phyloP scores from a whole-genome alignment of 2,113 vertebrate genomes.

The Hemibagrus wyckioides region DNA sequence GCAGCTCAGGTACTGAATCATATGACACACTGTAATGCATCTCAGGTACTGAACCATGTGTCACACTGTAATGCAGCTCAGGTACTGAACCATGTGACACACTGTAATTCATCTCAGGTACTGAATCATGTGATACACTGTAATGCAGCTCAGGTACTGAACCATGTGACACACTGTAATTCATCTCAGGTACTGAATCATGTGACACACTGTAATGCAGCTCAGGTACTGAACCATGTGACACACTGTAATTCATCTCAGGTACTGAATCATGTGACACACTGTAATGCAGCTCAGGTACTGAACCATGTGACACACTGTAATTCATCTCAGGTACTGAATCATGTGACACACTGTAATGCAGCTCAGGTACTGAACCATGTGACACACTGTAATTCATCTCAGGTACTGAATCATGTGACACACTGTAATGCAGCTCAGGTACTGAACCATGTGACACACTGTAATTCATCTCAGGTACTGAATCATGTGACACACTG shows the following conservation, averaged over 20 bases:
- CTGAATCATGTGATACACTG: not conserved
- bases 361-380: not conserved
- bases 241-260: not conserved
- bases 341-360: not conserved
- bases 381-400: not conserved
- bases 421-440: not conserved
- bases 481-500: not conserved
- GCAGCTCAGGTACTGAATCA: not conserved
- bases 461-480: not conserved
- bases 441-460: not conserved
- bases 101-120: not conserved
- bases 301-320: not conserved
- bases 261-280: not conserved
- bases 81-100: not conserved
- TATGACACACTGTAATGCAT: not conserved
- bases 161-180: not conserved
- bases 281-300: conserved; percentile 87
- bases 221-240: conserved; percentile 74
- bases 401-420: not conserved
- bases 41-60: not conserved
- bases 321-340: conserved; percentile 11
- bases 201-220: conserved; percentile 75
- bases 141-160: conserved; percentile 87
- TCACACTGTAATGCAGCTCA: not conserved
- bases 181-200: not conserved